phyloP scores from a whole-genome alignment of 2,888 invertebrate genomes.

The Tetranychus truncatus region DNA sequence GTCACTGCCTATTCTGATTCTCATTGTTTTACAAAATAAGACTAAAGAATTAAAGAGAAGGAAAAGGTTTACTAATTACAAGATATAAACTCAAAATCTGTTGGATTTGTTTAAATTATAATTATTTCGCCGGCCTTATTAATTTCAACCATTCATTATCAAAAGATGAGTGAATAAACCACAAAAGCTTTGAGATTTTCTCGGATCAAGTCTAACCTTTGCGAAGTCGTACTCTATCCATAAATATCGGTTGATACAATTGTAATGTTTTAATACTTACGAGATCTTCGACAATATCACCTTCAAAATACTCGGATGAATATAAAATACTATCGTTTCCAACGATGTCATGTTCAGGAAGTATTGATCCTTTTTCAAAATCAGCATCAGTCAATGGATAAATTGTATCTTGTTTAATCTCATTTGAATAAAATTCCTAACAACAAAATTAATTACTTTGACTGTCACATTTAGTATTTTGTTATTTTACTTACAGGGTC shows the following conservation, averaged over 20 bases:
- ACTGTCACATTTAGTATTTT: neutral
- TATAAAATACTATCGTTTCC: conserved; percentile 1
- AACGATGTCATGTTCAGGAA: neutral
- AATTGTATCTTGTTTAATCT: neutral
- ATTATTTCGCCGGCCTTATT: no score
- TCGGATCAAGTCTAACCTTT: no score
- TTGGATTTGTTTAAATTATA: neutral
- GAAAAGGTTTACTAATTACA: no score
- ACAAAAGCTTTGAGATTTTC: no score
- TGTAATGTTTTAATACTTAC: neutral
- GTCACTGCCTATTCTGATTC: no score
- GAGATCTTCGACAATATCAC: conserved; percentile 29
- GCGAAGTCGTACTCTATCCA: neutral
- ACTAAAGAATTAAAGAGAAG: no score
- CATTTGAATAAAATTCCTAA: neutral
- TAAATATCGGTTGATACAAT: neutral
- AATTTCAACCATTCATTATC: no score
- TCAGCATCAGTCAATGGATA: conserved; percentile 5
- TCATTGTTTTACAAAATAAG: no score
- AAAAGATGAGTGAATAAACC: no score
- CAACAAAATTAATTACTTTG: neutral
- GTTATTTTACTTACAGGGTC: neutral
- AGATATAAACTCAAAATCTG: neutral
- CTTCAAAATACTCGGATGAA: conserved; percentile 11
- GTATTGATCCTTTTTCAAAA: neutral